These are phyloP conservation scores for Lycaena phlaeas DNA, from an alignment of 2,888 invertebrate genomes.

Conservation along the genomic window DNA sequence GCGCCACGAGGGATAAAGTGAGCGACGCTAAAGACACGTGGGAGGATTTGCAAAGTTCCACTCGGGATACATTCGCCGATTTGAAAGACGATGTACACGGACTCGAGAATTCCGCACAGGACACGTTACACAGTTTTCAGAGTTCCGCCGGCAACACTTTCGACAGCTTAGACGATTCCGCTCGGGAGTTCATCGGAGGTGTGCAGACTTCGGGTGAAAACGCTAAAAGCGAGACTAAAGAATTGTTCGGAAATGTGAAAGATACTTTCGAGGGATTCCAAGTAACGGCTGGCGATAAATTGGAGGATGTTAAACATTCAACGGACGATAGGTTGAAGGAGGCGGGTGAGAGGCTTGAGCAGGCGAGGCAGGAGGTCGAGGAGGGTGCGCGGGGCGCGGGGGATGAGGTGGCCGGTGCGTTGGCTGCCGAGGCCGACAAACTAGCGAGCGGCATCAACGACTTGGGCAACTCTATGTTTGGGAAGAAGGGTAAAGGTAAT, in stretches of 20 bases:
- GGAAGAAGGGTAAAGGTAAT: constrained; percentile 66
- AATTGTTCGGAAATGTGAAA: constrained; percentile 47
- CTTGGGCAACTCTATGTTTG: constrained; percentile 60
- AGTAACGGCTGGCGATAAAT: constrained; percentile 56
- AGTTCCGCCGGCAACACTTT: constrained; percentile 65
- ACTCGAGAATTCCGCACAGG: constrained; percentile 53
- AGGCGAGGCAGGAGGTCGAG: constrained; percentile 29
- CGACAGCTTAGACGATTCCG: constrained; percentile 60
- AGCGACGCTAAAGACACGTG: constrained; percentile 48
- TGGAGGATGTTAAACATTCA: constrained; percentile 49
- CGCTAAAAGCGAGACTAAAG: constrained; percentile 38
- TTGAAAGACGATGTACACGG: constrained; percentile 53
- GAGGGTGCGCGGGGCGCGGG: constrained; percentile 31
- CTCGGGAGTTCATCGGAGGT: constrained; percentile 41
- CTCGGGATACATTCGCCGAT: constrained; percentile 57
- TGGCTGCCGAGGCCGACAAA: constrained; percentile 47
- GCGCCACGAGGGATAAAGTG: constrained; percentile 59
- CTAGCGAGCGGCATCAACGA: constrained; percentile 60
- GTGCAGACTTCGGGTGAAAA: constrained; percentile 32
- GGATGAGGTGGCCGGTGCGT: constrained; percentile 32
- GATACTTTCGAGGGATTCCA: constrained; percentile 61
- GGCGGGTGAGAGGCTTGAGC: constrained; percentile 38
- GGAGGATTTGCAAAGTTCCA: constrained; percentile 58
- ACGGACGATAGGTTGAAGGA: constrained; percentile 37
- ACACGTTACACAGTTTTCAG: constrained; percentile 61